phyloP scores from a whole-genome alignment of 2,113 vertebrate species.

The Cettia cetti region DNA sequence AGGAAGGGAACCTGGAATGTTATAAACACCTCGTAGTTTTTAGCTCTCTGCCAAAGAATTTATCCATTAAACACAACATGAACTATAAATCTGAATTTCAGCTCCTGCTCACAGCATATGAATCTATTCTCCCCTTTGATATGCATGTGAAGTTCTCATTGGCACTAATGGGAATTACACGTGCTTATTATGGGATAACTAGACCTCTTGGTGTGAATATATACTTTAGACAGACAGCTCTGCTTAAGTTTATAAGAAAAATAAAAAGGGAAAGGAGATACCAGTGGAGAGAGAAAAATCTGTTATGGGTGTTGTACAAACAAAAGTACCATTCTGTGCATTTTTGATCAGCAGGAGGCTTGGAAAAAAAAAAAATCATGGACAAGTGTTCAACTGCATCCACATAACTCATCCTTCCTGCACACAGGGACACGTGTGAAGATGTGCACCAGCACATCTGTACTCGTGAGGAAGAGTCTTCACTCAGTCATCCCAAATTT shows the following conservation, averaged over 20 bases:
- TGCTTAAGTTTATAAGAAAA: conserved; percentile 7
- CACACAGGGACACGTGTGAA: accelerated
- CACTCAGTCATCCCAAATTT: neutral
- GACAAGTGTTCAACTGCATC: neutral
- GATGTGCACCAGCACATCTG: accelerated
- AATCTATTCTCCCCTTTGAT: conserved; percentile 69
- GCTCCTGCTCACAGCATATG: conserved; percentile 59
- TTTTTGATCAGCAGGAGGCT: neutral
- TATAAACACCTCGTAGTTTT: conserved; percentile 70
- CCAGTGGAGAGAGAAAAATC: neutral
- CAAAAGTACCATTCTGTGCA: conserved; percentile 12
- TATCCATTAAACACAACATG: conserved; percentile 70
- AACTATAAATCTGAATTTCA: conserved; percentile 74
- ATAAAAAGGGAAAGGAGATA: neutral
- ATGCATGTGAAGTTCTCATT: conserved; percentile 65
- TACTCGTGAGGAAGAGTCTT: neutral
- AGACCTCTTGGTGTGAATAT: conserved; percentile 62
- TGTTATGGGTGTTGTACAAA: conserved; percentile 49
- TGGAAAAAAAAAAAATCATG: neutral
- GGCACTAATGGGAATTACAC: conserved; percentile 62
- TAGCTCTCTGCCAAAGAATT: conserved; percentile 67
- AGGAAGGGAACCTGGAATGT: conserved; percentile 65
- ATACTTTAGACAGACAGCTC: conserved; percentile 60
- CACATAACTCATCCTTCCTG: neutral
- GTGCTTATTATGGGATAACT: conserved; percentile 58